phyloP scores from a whole-genome alignment of 2,113 vertebrate genomes.

The Ciconia stormi region DNA sequence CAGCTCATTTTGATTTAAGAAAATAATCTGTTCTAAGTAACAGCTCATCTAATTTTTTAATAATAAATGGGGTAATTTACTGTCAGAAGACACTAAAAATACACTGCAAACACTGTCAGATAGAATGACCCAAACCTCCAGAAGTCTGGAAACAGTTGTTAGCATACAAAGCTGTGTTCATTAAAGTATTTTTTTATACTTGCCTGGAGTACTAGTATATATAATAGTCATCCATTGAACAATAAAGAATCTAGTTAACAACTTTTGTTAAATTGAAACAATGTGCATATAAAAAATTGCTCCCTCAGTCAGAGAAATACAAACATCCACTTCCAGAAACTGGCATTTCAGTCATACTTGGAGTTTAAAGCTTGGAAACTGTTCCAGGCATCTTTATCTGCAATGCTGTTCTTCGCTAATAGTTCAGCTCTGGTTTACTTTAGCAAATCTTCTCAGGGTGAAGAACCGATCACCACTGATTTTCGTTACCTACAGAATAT shows the following conservation, averaged over 20 bases:
- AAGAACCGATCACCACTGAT: neutral
- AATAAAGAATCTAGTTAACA: constrained; percentile 22
- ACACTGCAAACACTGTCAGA: neutral
- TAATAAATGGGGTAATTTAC: neutral
- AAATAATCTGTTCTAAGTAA: neutral
- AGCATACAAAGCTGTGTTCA: neutral
- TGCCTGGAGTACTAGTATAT: neutral
- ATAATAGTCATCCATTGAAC: neutral
- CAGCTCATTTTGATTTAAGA: neutral
- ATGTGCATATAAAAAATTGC: neutral
- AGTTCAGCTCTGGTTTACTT: neutral
- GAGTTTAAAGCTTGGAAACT: neutral
- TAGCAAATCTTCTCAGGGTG: neutral
- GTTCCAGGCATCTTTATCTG: neutral
- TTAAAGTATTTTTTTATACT: neutral
- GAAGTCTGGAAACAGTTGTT: neutral
- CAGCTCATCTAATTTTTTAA: neutral
- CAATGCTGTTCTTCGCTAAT: neutral
- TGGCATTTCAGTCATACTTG: neutral
- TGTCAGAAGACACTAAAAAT: neutral
- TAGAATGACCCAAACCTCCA: neutral
- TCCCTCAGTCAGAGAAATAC: neutral
- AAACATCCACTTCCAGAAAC: neutral
- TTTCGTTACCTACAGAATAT: neutral
- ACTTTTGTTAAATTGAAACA: constrained; percentile 7